phyloP scores from a whole-genome alignment of 1,140 invertebrate genomes.

The Saccostrea glomerata region DNA sequence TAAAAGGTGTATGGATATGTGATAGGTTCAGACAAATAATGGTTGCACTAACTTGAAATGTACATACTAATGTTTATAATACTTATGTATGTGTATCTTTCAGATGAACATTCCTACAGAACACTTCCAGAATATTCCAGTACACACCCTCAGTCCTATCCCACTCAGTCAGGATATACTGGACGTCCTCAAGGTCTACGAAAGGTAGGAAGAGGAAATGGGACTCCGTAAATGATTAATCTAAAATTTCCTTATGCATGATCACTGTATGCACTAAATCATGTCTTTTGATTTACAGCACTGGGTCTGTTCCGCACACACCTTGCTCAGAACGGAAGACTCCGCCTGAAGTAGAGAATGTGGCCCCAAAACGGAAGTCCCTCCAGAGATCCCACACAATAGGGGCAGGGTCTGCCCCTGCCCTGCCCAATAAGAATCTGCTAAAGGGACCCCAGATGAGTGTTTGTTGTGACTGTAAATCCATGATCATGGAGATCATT shows the following conservation, averaged over 20 bases:
- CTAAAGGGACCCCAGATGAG: conserved; percentile 89
- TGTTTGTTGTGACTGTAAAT: conserved; percentile 96
- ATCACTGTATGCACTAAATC: no score
- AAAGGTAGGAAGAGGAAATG: conserved; percentile 53
- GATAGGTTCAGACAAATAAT: no score
- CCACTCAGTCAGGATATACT: conserved; percentile 80
- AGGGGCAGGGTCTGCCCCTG: conserved; percentile 69
- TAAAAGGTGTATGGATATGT: no score
- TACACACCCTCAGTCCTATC: conserved; percentile 93
- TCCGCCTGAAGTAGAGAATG: conserved; percentile 43
- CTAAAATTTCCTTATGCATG: no score
- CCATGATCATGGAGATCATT: conserved; percentile 95
- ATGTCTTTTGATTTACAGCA: conserved; percentile 59
- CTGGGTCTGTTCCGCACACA: conserved; percentile 71
- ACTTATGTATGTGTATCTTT: conserved; percentile 53
- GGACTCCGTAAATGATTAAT: background rate
- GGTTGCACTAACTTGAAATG: no score
- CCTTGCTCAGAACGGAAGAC: conserved; percentile 51
- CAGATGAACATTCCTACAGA: conserved; percentile 97
- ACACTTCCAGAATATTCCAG: conserved; percentile 96
- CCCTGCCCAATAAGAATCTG: conserved; percentile 67
- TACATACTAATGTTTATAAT: no score
- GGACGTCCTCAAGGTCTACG: conserved; percentile 64
- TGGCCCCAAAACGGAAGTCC: conserved; percentile 64
- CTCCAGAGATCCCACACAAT: conserved; percentile 77